Evolutionary conservation across 2,113 vertebrate species (phyloP), one percentile per base, ranked within the genome.

Genomic region (Salvator merianae): DNA sequence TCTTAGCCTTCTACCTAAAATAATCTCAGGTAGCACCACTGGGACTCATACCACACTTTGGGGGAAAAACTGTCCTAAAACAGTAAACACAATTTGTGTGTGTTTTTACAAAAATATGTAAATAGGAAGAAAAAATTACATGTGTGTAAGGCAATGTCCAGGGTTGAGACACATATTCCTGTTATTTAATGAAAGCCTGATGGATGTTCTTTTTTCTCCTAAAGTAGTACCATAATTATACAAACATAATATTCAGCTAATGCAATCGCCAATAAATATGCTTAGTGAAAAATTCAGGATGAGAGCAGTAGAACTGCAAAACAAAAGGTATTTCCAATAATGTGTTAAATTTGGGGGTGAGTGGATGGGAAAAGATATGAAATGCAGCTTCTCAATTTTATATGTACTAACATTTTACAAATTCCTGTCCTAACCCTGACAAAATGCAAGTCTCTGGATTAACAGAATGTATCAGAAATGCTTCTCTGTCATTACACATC

Each of bases 401-500:
- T 93, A 69, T 88, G 88, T 85, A 88, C 87, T 88, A 92, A 92
- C 94, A 93, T 91, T 93, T 90, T 90, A 82, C 90, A 82, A 63
- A 92, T 94, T 93, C 92, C 83, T 96, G 95, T 92, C 92, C 86
- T 96, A 95, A 95, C 95, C 93, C 91, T 90, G 91, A 92, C 93
- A 93, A 90, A 93, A 94, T 90, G 90, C 89, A 90, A 90, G 89
- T 90, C 91, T 94, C 84, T 93, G 95, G 95, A 96, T 96, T 95
- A 96, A 89, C 88, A 90, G 94, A 95, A 96, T 95, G 93, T 92
- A 95, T 96, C 95, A 96, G 94, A 95, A 95, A 94, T 95, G 92
- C 69, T 88, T 89, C 85, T 93, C 79, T 95, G 94, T 94, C 90
- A 62, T 92, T 89, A 84, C 90, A 91, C 90, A 94, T 95, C 92